Evolutionary conservation across 2,113 vertebrate genomes (phyloP), one percentile per base, ranked within the genome.

Genomic region (Dipodomys stephensi): DNA sequence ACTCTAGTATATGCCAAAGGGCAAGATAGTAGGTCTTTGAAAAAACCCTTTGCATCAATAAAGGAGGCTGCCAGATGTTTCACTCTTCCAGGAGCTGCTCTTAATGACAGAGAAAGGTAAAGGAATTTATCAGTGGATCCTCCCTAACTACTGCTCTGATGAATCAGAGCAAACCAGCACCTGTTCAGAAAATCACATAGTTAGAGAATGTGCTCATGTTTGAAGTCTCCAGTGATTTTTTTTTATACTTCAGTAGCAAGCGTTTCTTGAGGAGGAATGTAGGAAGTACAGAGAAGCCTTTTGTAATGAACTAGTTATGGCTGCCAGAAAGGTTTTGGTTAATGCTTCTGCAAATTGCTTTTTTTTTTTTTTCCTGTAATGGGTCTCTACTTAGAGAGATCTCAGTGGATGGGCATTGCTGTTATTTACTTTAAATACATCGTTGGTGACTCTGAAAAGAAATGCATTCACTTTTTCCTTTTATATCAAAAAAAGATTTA

Each of bases 21-120:
- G 4, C 79, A 92, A 7, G 27, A 49, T 65, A 9, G n/a, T 83
- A 35, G 27, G 53, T 85, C 81, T 35, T 65, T 80, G 44, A 18
- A 62, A 65, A 73, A 64, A 71, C 35, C 67, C 46, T 16, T 32
- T 93, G 78, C 87, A 90, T 60, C 15, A 27, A 15, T 53, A 87
- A 57, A 83, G 67, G 68, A 80, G 82, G 27, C 23, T 39, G 28
- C 57, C 96, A 96, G 92, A 77, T 96, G 87, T 85, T 93, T 91
- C 60, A 94, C 91, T 80, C 67, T 76, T 96, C 69, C 23, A 62
- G 20, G 6, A 5, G 60, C 25, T 9, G 1, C n/a, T 69, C 67
- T 77, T 64, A 86, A 79, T 67, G 71, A 89, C 49, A 83, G 57
- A 81, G 32, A 80, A 62, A 71, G 57, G 83, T 39, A 19, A 30